A percentile compares a stretch with the other conserved stretches of the same genome.
These are phyloP conservation scores for Lordiphosa andalusiaca DNA, from an alignment of 2,888 invertebrate species.

Conservation along the genomic window DNA sequence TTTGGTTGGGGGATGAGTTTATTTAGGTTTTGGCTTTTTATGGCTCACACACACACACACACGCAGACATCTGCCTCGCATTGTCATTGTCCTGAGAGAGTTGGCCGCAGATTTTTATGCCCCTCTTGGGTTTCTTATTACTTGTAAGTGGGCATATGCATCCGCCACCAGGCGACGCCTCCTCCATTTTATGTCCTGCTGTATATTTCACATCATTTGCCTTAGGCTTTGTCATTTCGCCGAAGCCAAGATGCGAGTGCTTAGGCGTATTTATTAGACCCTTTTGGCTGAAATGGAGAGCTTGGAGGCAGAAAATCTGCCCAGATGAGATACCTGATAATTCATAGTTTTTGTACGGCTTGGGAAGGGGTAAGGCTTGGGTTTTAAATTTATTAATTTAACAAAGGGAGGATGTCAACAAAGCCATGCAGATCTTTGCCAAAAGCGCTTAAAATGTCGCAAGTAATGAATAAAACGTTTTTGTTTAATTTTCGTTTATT, in stretches of 20 bases:
- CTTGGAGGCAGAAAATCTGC: neutral
- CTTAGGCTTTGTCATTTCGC: conserved; percentile 57
- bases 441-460: conserved; percentile 12
- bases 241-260: conserved; percentile 39
- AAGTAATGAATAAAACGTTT: conserved; percentile 17
- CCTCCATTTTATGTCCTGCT: conserved; percentile 32
- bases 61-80: conserved; percentile 32
- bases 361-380: neutral
- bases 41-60: conserved; percentile 37
- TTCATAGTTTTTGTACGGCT: conserved; percentile 29
- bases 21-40: conserved; percentile 46
- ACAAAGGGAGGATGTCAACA: neutral
- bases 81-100: conserved; percentile 31
- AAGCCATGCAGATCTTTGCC: conserved; percentile 1
- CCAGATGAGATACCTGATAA: conserved; percentile 31
- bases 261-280: conserved; percentile 65
- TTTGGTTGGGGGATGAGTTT: conserved; percentile 33
- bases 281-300: conserved; percentile 17
- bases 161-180: conserved; percentile 13
- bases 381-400: conserved; percentile 2
- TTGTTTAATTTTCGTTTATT: neutral
- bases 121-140: conserved; percentile 51
- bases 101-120: conserved; percentile 57
- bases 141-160: conserved; percentile 55
- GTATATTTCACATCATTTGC: conserved; percentile 61